Base-by-base conservation (phyloP, 2,888 invertebrate species). In the Lycia hirtaria region DNA sequence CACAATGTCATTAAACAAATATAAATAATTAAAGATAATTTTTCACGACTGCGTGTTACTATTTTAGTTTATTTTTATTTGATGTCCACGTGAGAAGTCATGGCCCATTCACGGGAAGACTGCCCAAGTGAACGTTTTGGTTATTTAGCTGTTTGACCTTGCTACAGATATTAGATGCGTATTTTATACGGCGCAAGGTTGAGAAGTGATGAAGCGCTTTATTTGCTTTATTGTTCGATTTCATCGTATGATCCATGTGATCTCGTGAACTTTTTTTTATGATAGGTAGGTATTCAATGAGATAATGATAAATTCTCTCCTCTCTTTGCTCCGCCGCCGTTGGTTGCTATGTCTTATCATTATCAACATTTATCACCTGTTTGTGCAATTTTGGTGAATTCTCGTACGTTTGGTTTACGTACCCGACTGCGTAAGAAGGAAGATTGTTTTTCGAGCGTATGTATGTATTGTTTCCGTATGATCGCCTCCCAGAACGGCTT, bases 161-260 rank as follows among this genome's bases (percentile, higher is more conserved):
- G 75, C 52, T 47, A 52, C 60, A 57, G 49, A 65, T n/a, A n/a
- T 64, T 60, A 40, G 45, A 51, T 57, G 65, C 65, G 62, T 59
- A 69, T 64, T 61, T 55, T 48, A 56, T 68, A 62, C 56, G 55
- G 64, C 63, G 56, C 45, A 58, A 15, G 48, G 49, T 45, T 56
- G 66, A 64, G 67, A 60, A 41, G 60, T 37, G 44, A 44, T 62
- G 12, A 37, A 74, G 76, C 80, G 78, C 76, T 80, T 65, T 69
- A 68, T 64, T 50, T 40, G 69, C 72, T 73, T 54, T 55, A 50
- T 60, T 56, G 60, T 68, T 37, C 47, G 28, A 50, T 62, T 74
- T 59, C 60, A 75, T 76, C 76, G 73, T 71, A 71, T 71, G 80
- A 80, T 79, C 78, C 74, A 69, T 69, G 67, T 64, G 64, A 66